A percentile compares a stretch with the other conserved stretches of the same genome.
These are phyloP conservation scores for Eleutherodactylus coqui DNA, from an alignment of 2,797 vertebrate genomes.

Conservation along the genomic window DNA sequence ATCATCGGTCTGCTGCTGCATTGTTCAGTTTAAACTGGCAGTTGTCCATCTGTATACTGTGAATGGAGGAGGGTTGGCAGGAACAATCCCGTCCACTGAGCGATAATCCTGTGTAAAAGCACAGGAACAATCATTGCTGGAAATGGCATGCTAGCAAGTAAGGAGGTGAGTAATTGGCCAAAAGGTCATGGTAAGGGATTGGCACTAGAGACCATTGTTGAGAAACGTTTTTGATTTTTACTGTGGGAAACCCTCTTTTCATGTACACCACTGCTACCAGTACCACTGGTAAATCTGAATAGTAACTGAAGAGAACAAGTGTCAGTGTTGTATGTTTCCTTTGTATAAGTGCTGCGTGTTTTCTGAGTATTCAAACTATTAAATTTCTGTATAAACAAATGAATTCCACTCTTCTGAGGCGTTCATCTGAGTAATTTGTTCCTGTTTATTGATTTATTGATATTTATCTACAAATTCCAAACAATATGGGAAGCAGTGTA, in stretches of 20 bases:
- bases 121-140: no score
- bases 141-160: background rate
- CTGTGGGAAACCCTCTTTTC: background rate
- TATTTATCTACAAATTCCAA: no score
- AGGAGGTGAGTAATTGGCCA: background rate
- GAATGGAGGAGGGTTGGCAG: no score
- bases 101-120: no score
- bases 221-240: background rate
- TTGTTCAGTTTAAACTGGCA: no score
- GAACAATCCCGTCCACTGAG: no score
- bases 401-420: background rate
- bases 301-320: constrained; percentile 3
- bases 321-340: background rate
- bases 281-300: background rate
- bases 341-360: constrained; percentile 2
- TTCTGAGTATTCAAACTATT: background rate
- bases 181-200: background rate
- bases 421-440: background rate
- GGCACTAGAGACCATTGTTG: background rate
- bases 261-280: constrained; percentile 11
- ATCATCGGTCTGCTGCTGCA: no score
- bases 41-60: no score
- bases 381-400: constrained; percentile 24
- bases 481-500: background rate
- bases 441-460: background rate